A percentile compares a stretch with the other conserved stretches of the same genome.
phyloP scores from a whole-genome alignment of 2,797 vertebrate species.

The Bradypodion ventrale region DNA sequence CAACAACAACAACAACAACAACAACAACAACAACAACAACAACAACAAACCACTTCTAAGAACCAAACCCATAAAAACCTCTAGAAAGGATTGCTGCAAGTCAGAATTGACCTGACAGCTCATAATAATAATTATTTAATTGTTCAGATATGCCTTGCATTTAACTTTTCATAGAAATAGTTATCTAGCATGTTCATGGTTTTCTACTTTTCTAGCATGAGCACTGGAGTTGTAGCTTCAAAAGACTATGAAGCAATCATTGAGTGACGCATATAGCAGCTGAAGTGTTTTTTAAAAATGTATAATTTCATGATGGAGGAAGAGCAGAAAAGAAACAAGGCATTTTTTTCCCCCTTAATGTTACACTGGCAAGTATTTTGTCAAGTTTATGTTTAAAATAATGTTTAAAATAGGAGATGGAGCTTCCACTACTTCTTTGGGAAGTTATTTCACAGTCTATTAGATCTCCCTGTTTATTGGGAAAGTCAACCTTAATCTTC shows the following conservation, averaged over 20 bases:
- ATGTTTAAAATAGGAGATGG: constrained; percentile 58
- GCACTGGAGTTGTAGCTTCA: no score
- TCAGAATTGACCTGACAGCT: no score
- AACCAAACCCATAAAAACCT: no score
- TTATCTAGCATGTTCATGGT: not conserved
- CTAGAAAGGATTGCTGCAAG: no score
- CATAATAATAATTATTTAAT: no score
- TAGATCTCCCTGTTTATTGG: constrained; percentile 60
- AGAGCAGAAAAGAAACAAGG: not conserved
- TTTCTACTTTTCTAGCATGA: no score
- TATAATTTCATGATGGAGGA: accelerated
- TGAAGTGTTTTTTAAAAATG: accelerated
- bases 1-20: no score
- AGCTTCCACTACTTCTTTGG: constrained; percentile 56
- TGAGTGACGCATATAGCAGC: accelerated
- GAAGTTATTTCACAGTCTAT: constrained; percentile 72
- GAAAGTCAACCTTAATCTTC: constrained; percentile 61
- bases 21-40: no score
- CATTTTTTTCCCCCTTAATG: not conserved
- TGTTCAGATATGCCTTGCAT: not conserved
- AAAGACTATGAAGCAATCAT: not conserved
- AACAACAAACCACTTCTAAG: no score
- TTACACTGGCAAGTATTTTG: constrained; percentile 32
- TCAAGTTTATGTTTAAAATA: constrained; percentile 64
- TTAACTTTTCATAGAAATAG: not conserved